Evolutionary conservation across 2,797 vertebrate genomes (phyloP).

Genomic region (Notolabrus celidotus): DNA sequence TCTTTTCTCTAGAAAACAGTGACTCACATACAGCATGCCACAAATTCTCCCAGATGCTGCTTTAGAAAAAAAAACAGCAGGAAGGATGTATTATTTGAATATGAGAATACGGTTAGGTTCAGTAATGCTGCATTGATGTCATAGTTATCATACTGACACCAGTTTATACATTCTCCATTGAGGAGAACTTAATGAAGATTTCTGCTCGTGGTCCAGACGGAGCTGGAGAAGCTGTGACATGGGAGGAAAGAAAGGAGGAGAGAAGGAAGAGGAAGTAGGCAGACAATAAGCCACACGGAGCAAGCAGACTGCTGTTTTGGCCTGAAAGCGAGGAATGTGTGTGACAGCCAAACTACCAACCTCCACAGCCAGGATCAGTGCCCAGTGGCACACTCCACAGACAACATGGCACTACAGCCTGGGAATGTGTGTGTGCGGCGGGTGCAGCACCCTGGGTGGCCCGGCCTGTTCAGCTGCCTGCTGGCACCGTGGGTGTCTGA

Average conservation of each 20-base stretch:
- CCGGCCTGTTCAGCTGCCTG: constrained; percentile 61
- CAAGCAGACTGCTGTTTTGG: constrained; percentile 50
- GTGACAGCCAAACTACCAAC: constrained; percentile 48
- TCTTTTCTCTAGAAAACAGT: too few species aligned
- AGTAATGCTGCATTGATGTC: background rate
- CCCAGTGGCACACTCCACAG: constrained; percentile 65
- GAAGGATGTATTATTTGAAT: too few species aligned
- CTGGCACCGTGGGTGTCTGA: constrained; percentile 54
- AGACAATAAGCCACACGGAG: constrained; percentile 45
- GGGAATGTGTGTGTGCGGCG: constrained; percentile 24
- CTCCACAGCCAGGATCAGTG: constrained; percentile 52
- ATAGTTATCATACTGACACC: background rate
- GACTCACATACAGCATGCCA: too few species aligned
- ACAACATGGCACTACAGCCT: constrained; percentile 55
- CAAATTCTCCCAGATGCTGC: too few species aligned
- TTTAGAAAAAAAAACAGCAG: too few species aligned
- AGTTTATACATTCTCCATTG: background rate
- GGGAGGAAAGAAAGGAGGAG: constrained; percentile 27
- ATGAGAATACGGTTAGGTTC: too few species aligned
- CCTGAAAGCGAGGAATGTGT: constrained; percentile 38
- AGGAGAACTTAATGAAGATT: background rate
- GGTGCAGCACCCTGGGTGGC: constrained; percentile 57
- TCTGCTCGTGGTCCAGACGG: constrained; percentile 4
- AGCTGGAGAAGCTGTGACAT: constrained; percentile 16
- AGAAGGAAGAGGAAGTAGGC: constrained; percentile 45